Conservation (phyloP, 2,113 vertebrate species). For the Eupsittula cactorum region DNA sequence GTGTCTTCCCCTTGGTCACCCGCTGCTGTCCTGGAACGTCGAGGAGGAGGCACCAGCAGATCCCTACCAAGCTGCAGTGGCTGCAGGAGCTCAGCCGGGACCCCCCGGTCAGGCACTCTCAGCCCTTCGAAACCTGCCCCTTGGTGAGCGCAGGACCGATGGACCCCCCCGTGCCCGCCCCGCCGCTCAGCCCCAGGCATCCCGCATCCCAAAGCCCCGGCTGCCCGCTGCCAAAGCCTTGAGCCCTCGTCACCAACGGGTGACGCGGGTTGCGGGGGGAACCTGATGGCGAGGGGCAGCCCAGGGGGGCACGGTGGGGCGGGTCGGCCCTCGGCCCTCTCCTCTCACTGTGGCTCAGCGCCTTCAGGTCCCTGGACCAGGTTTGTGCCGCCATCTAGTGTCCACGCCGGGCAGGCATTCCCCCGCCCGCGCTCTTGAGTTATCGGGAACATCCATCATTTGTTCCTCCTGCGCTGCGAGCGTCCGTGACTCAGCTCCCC, state of each 20-base stretch:
- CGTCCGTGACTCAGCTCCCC: neutral
- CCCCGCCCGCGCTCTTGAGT: no score
- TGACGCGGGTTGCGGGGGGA: neutral
- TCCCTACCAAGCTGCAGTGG: neutral
- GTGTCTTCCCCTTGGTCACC: neutral
- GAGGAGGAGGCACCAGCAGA: neutral
- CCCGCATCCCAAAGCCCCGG: neutral
- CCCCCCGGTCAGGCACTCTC: neutral
- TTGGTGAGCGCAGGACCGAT: fast-evolving
- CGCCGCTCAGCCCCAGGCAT: neutral
- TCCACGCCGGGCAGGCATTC: neutral
- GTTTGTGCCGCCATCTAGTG: conserved; percentile 30
- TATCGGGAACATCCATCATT: fast-evolving
- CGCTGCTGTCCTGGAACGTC: neutral
- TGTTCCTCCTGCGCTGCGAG: fast-evolving
- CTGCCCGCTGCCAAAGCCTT: neutral
- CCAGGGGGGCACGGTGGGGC: neutral
- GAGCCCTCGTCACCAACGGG: neutral
- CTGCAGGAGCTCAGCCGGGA: neutral
- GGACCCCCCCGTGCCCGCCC: no score
- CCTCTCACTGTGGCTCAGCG: no score
- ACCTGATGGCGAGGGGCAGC: neutral
- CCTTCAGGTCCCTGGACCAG: neutral
- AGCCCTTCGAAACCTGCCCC: neutral
- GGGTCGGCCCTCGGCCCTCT: no score